Base-by-base conservation (phyloP, 2,888 invertebrate genomes). In the Tetropium fuscum region DNA sequence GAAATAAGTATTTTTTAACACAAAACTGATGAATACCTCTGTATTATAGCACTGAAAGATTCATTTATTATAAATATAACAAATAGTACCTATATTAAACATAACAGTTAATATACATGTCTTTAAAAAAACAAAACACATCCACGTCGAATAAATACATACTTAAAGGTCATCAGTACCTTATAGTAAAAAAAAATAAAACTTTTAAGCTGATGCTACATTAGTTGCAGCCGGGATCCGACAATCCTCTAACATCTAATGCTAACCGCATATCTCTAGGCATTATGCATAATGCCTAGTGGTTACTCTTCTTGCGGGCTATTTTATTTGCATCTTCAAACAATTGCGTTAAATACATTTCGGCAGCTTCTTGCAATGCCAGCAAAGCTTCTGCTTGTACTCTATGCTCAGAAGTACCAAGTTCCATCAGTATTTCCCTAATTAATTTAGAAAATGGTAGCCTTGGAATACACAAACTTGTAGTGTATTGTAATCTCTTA, bases 281-380 rank as follows among this genome's bases (percentile, higher is more conserved):
- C n/a, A n/a, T n/a, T n/a, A n/a, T n/a, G n/a, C n/a, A n/a, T n/a
- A n/a, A n/a, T n/a, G n/a, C 68, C 75, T 78, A 1, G 86, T 59
- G 0, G 86, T 86, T 0, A 83, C 77, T 1, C 86, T 76, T 11
- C 80, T 79, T 0, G 84, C 82, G 45, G 0, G 84, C 75, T 7
- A 84, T 74, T 43, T 82, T 56, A 32, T 82, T 72, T 0, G 83
- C 74, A 68, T 86, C 86, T 58, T 84, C 79, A 30, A 86, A 83
- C 10, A 84, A 78, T 63, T 83, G 81, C 0, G 81, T 79, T 2
- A 86, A 6, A 61, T 84, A 86, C 61, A 83, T 77, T 73, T 86
- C 86, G 0, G 80, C 53, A 1, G 85, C 76, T 62, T 83, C 83
- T 67, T 86, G 86, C 18, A 86, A 55, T 0, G 85, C 85, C 60